A percentile compares a stretch with the other conserved stretches of the same genome.
Conservation (phyloP, 1,140 invertebrate genomes). For the Pinna nobilis region DNA sequence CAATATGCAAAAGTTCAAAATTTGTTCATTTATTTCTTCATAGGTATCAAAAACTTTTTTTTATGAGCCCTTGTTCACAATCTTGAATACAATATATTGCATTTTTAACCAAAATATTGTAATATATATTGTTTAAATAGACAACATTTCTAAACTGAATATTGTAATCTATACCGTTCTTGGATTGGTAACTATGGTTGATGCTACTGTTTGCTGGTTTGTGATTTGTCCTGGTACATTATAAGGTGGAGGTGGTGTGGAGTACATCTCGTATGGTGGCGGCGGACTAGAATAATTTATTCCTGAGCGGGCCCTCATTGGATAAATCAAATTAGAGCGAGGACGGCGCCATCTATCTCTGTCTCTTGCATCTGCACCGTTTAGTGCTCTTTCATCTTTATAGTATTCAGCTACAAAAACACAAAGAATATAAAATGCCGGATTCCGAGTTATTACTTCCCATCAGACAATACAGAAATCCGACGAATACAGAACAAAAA, state of each 20-base stretch:
- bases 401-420: conserved; percentile 23
- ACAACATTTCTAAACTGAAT: no score
- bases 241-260: conserved; percentile 25
- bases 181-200: no score
- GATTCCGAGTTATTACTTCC: no score
- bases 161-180: no score
- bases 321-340: conserved; percentile 52
- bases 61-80: background rate
- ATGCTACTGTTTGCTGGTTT: background rate
- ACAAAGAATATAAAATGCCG: no score
- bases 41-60: background rate
- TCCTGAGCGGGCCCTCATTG: conserved; percentile 50
- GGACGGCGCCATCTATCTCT: conserved; percentile 29
- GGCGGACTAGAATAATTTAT: conserved; percentile 45
- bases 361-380: background rate
- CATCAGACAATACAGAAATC: no score
- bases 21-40: no score
- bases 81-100: background rate
- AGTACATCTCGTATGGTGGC: conserved; percentile 45
- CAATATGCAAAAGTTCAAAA: no score
- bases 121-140: no score
- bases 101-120: background rate
- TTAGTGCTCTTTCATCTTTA: background rate
- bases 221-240: background rate
- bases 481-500: no score